A percentile compares a stretch with the other conserved stretches of the same genome.
Conservation (phyloP, 2,888 invertebrate genomes). For the Drosophila neoperkinsi region DNA sequence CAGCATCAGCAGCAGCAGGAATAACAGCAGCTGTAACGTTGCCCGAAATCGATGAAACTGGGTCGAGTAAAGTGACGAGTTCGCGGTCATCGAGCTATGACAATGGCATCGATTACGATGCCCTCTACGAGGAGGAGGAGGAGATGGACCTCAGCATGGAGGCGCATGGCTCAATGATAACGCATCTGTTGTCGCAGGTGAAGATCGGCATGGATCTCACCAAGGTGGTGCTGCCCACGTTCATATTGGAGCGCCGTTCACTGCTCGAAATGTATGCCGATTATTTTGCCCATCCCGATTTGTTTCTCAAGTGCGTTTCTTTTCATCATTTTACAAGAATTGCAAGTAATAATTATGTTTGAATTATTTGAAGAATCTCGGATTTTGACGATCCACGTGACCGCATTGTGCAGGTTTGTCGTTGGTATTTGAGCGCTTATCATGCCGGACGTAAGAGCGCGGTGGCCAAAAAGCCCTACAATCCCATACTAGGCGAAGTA, state of each 20-base stretch:
- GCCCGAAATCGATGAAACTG: conserved; percentile 81
- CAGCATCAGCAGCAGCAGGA: conserved; percentile 15
- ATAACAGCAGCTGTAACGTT: conserved; percentile 48
- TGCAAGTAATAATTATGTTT: neutral
- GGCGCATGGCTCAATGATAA: conserved; percentile 98
- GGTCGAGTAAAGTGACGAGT: conserved; percentile 66
- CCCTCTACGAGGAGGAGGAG: conserved; percentile 95
- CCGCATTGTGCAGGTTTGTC: conserved; percentile 96
- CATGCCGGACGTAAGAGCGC: conserved; percentile 99
- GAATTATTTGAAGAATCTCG: conserved; percentile 89
- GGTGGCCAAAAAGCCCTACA: conserved; percentile 99
- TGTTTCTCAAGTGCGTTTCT: conserved; percentile 92
- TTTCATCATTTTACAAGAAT: neutral
- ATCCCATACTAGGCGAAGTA: conserved; percentile 98
- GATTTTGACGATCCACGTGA: conserved; percentile 94
- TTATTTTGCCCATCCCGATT: conserved; percentile 99
- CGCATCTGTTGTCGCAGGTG: conserved; percentile 98
- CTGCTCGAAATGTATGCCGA: conserved; percentile 99
- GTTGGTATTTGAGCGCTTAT: conserved; percentile 99
- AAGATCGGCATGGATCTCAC: conserved; percentile 99
- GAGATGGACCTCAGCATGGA: conserved; percentile 97
- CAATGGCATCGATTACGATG: conserved; percentile 93
- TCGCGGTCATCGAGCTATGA: conserved; percentile 85
- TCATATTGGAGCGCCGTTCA: conserved; percentile 98
- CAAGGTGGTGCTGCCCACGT: conserved; percentile 98